phyloP scores from a whole-genome alignment of 1,140 invertebrate genomes.

The Meloidogyne chitwoodi region DNA sequence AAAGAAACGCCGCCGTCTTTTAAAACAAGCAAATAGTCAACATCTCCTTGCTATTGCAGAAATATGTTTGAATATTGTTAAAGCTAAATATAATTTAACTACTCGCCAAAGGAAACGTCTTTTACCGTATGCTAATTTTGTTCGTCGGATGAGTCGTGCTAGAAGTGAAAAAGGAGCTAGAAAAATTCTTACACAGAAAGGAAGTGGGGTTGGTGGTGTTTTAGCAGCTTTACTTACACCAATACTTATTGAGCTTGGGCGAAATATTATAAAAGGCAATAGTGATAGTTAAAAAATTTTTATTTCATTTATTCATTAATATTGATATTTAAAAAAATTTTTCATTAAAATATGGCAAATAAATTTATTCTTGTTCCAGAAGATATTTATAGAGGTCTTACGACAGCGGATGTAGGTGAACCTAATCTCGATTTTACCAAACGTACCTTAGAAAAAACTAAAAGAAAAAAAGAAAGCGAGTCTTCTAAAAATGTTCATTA shows the following conservation, averaged over 20 bases:
- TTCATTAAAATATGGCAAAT: neutral
- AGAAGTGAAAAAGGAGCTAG: neutral
- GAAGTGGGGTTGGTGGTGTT: neutral
- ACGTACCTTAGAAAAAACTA: neutral
- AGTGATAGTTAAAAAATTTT: neutral
- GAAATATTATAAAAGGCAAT: neutral
- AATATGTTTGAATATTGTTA: no score
- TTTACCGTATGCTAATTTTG: no score
- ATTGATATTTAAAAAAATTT: neutral
- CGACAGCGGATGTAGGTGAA: neutral
- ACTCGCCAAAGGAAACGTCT: no score
- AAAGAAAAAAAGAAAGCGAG: neutral
- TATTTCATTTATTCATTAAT: neutral
- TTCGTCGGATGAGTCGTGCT: no score
- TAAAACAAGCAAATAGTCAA: neutral
- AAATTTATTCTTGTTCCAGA: constrained; percentile 21
- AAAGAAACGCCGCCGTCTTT: neutral
- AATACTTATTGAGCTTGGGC: neutral
- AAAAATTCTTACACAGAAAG: neutral
- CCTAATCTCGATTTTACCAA: neutral
- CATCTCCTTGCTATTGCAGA: neutral
- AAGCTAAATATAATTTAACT: no score
- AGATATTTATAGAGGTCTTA: no score
- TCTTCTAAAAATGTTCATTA: neutral
- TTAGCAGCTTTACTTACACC: constrained; percentile 6